These are phyloP conservation scores for Tragelaphus imberbis DNA, from an alignment of 2,113 vertebrate species.

Conservation along the genomic window DNA sequence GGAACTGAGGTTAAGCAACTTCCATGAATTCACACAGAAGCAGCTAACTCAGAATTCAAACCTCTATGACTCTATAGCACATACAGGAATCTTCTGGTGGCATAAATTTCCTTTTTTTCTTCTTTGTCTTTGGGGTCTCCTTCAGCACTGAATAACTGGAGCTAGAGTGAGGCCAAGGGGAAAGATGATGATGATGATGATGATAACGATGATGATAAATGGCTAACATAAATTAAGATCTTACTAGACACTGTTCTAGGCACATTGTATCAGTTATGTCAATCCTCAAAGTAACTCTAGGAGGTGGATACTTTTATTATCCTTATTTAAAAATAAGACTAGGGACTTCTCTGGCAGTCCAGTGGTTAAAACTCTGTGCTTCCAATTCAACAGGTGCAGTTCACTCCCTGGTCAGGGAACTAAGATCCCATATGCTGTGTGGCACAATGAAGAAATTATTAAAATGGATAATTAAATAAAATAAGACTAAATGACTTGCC, in stretches of 20 bases:
- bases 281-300: background rate
- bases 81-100: background rate
- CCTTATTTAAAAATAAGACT: background rate
- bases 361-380: background rate
- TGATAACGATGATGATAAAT: background rate
- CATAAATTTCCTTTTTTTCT: background rate
- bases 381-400: background rate
- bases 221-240: background rate
- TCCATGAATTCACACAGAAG: background rate
- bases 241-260: background rate
- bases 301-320: background rate
- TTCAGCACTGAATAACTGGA: background rate
- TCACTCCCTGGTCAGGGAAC: background rate
- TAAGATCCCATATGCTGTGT: background rate
- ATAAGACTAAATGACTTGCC: background rate
- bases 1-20: background rate
- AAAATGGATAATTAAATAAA: background rate
- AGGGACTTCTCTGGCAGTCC: background rate
- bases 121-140: background rate
- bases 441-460: background rate
- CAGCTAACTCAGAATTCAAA: background rate
- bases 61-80: background rate
- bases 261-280: background rate
- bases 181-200: background rate
- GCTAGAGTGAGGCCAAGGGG: background rate